Evolutionary conservation across 2,888 invertebrate species (phyloP), one percentile per base, ranked within the genome.

Genomic region (Eupeodes luniger): DNA sequence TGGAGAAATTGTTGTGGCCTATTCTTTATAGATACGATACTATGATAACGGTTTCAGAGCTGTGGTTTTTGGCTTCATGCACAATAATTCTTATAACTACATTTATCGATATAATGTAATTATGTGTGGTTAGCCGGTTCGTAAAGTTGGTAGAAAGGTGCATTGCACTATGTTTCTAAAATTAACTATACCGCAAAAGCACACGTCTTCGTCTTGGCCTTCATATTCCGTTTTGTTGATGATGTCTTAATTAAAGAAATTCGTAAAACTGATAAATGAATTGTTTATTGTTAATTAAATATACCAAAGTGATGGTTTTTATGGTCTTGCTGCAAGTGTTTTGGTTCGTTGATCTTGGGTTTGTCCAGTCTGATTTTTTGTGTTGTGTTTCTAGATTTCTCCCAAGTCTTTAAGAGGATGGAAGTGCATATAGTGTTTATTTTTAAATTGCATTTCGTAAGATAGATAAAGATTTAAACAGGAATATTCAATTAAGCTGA

Each of bases 41-140:
- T 40, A 1, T 72, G 59, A 53, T 88, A 81, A 81, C 88, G 53
- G 84, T 76, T 81, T 27, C 27, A 27, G 64, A 62, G 67, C 61
- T 82, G 81, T 74, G 64, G 76, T 80, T 87, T 83, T 87, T 81
- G 79, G 80, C 79, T 84, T 74, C 76, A 87, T 87, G 87, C 87
- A 81, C 87, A 87, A 66, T 69, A 61, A 78, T 78, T 85, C 61
- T 59, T 67, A 9, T 7, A 40, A 40, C 40, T 40, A 14, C 47
- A 55, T 66, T 67, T 55, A 36, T 47, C 55, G 47, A 49, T 67
- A 59, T 49, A 51, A 69, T 40, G 51, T 67, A 77, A 80, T 70
- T 72, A 64, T 77, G 57, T 64, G 77, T 61, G 69, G 72, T 66
- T 59, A 74, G 83, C 59, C 61, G 12, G 74, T 27, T 67, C 11